A percentile compares a stretch with the other conserved stretches of the same genome.
These are phyloP conservation scores for Diadema setosum DNA, from an alignment of 35 echinoderm and acorn worm species.

Conservation along the genomic window DNA sequence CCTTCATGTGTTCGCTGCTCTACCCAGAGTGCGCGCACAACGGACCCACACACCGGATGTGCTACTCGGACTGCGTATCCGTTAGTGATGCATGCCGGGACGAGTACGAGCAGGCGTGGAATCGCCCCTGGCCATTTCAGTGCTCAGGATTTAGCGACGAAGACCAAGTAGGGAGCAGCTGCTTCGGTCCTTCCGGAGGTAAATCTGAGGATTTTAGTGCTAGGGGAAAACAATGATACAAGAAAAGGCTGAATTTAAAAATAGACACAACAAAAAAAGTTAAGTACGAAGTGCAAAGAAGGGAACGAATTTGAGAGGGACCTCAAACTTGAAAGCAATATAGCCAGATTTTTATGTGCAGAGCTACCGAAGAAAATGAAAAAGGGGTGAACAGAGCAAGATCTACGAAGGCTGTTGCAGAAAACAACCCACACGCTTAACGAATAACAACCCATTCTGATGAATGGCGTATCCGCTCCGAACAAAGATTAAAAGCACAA, in stretches of 20 bases:
- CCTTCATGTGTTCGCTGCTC: neutral
- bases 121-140: neutral
- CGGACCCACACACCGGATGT: neutral
- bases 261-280: neutral
- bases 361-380: neutral
- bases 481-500: no score
- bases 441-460: no score
- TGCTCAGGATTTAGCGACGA: neutral
- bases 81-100: neutral
- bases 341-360: neutral
- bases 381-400: neutral
- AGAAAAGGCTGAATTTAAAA: neutral
- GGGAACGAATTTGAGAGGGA: neutral
- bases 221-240: neutral
- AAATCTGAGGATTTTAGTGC: neutral
- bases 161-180: neutral
- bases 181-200: neutral
- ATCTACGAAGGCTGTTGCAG: no score
- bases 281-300: neutral
- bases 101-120: neutral
- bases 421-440: no score
- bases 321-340: neutral
- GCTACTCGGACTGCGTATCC: neutral
- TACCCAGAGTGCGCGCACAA: slow-evolving; percentile 4
- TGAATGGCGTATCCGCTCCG: no score